phyloP scores from a whole-genome alignment of 1,140 invertebrate genomes.

The Euglossa dilemma region DNA sequence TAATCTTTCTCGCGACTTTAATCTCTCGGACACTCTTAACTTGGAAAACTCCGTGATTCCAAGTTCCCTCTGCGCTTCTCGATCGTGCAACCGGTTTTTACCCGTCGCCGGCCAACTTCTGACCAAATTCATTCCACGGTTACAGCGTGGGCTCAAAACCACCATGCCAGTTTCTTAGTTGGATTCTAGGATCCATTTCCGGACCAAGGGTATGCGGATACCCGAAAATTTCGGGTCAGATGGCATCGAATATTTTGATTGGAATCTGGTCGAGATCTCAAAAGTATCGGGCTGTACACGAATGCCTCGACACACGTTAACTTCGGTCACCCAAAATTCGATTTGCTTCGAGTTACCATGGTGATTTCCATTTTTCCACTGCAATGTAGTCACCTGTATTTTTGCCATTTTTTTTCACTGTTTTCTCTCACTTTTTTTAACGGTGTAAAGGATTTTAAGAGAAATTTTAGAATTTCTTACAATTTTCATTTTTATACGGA shows the following conservation, averaged over 20 bases:
- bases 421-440: too few species aligned
- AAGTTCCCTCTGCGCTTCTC: not conserved
- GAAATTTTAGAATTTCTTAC: too few species aligned
- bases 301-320: not conserved
- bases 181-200: constrained; percentile 8
- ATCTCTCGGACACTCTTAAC: not conserved
- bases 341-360: not conserved
- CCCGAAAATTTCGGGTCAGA: constrained; percentile 3
- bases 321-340: not conserved
- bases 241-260: constrained; percentile 19
- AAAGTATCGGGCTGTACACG: constrained; percentile 5
- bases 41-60: not conserved
- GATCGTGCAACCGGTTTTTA: not conserved
- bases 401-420: not conserved
- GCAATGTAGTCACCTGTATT: too few species aligned
- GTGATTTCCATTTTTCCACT: not conserved
- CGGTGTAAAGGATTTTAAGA: too few species aligned
- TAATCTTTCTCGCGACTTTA: not conserved
- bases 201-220: not conserved
- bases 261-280: constrained; percentile 7
- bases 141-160: not conserved
- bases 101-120: too few species aligned
- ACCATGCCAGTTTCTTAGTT: not conserved
- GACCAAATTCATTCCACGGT: not conserved
- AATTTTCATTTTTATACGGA: too few species aligned